Evolutionary conservation across 1,140 invertebrate species (phyloP).

Genomic region (Temnothorax longispinosus): DNA sequence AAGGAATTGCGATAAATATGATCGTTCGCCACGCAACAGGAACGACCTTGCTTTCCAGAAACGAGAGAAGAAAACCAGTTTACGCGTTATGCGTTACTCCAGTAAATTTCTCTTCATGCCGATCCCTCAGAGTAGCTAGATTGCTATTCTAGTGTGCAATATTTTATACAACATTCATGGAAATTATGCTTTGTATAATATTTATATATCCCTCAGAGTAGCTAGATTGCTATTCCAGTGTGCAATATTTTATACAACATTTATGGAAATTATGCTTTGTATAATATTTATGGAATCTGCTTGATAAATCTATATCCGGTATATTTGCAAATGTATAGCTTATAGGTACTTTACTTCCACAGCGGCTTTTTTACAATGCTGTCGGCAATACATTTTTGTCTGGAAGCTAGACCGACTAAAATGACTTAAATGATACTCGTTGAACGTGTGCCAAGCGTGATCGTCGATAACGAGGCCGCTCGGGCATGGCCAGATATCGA

Average conservation of each 20-base stretch:
- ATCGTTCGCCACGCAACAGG: constrained; percentile 15
- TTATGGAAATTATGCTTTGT: not conserved
- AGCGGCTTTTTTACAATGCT: constrained; percentile 9
- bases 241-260: not conserved
- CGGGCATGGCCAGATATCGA: constrained; percentile 61
- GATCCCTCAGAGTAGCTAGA: not conserved
- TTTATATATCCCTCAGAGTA: not conserved
- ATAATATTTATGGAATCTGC: not conserved
- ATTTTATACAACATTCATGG: not conserved
- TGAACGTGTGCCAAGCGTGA: constrained; percentile 63
- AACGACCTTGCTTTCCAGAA: constrained; percentile 4
- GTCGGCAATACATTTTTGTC: constrained; percentile 34
- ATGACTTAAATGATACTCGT: constrained; percentile 22
- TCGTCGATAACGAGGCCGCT: constrained; percentile 65
- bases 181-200: not conserved
- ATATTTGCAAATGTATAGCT: not conserved
- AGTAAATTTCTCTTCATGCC: not conserved
- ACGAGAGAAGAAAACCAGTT: constrained; percentile 18
- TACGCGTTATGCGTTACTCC: not conserved
- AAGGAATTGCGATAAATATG: not conserved
- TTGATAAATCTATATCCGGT: not conserved
- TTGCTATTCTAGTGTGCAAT: not conserved
- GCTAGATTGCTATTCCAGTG: no score
- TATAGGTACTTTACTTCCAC: not conserved
- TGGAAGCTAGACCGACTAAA: constrained; percentile 1